Evolutionary conservation across 1,140 invertebrate genomes (phyloP).

Genomic region (Saccostrea glomerata): DNA sequence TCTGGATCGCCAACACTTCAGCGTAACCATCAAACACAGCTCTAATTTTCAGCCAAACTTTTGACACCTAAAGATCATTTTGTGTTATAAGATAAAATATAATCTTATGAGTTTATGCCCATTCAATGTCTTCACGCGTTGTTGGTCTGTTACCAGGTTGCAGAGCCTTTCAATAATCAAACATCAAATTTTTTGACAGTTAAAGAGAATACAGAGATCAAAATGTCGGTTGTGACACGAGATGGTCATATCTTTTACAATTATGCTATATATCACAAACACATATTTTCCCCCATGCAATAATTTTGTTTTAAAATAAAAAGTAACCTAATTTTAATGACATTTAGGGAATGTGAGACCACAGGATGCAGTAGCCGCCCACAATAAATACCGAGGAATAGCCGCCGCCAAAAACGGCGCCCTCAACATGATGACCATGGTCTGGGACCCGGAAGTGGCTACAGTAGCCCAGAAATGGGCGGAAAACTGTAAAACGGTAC

Average conservation of each 20-base stretch:
- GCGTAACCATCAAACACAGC: not conserved
- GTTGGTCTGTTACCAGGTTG: not conserved
- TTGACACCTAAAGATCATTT: not conserved
- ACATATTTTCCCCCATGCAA: not conserved
- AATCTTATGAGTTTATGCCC: not conserved
- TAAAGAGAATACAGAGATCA: no score
- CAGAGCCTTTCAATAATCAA: no score
- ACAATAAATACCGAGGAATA: conserved; percentile 52
- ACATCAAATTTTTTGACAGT: no score
- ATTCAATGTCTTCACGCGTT: not conserved
- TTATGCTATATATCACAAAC: no score
- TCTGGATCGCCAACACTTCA: not conserved
- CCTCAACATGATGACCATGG: conserved; percentile 52
- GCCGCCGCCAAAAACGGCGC: not conserved
- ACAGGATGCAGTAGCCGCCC: conserved; percentile 15
- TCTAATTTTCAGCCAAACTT: not conserved
- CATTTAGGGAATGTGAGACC: not conserved
- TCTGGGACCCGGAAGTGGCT: conserved; percentile 64
- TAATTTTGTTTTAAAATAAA: not conserved
- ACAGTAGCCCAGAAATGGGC: conserved; percentile 69
- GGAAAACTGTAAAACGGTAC: conserved; percentile 58
- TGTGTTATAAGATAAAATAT: not conserved
- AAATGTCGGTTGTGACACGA: no score
- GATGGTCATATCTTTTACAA: no score
- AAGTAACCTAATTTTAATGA: not conserved